Percentiles rank a stretch among this genome's conserved stretches.
Conservation (phyloP, 2,888 invertebrate species). For the Furcula furcula region DNA sequence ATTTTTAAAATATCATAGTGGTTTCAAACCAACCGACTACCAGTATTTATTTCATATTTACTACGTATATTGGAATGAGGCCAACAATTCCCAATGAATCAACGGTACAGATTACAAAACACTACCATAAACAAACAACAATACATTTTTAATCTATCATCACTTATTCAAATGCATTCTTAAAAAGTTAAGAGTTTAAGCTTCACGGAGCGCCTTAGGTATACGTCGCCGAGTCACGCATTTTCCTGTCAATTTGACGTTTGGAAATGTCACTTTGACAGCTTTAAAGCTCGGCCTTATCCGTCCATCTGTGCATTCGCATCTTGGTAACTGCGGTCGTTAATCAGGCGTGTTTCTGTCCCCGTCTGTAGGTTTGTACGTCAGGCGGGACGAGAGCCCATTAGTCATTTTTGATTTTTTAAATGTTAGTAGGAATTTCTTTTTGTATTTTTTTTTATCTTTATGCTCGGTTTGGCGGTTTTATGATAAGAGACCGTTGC, state of each 20-base stretch:
- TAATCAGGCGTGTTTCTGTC: constrained; percentile 50
- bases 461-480: constrained; percentile 13
- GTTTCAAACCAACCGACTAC: too few relatives aligned
- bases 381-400: constrained; percentile 22
- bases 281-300: constrained; percentile 25
- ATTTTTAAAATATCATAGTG: too few relatives aligned
- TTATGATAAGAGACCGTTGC: too few relatives aligned
- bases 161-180: constrained; percentile 1
- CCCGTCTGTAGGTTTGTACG: constrained; percentile 26
- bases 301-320: constrained; percentile 23
- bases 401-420: constrained; percentile 38
- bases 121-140: constrained; percentile 7
- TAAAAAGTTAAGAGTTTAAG: constrained; percentile 1
- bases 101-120: not conserved
- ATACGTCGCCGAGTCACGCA: not conserved
- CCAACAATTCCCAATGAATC: too few relatives aligned
- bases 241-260: constrained; percentile 22
- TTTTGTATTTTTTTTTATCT: constrained; percentile 17
- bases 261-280: constrained; percentile 28
- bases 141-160: constrained; percentile 1
- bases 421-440: constrained; percentile 8
- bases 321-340: constrained; percentile 31
- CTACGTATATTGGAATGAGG: too few relatives aligned
- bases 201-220: constrained; percentile 1
- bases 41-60: too few relatives aligned